Base-by-base conservation (phyloP, 1,140 invertebrate species). In the Neodiprion lecontei region DNA sequence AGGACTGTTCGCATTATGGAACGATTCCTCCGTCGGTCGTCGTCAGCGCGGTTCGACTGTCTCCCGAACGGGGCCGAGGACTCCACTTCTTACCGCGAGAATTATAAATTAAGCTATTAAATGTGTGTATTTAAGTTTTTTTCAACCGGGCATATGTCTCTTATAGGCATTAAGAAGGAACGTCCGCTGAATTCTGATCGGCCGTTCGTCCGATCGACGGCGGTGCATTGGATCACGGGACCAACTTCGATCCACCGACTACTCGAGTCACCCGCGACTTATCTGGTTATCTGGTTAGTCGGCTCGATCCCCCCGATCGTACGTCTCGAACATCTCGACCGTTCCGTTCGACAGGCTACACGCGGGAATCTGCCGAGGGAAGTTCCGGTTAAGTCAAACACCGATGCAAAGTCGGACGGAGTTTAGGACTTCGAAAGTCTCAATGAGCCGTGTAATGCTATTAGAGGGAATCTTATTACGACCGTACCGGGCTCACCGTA, bases 401-500 rank as follows among this genome's bases (percentile, higher is more conserved):
- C 53, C 28, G 53, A 61, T 61, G 53, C n/a, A 61, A 61, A 61
- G 53, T 61, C 82, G 81, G 79, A 74, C 76, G 76, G 87, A 87
- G 81, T 61, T 85, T 84, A 78, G 81, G 79, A 86, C 86, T 88
- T 87, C 80, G 79, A 85, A 88, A 86, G 85, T 86, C 80, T 84
- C 87, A 89, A 88, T 88, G 87, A 89, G 88, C 85, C 88, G 85
- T 89, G 84, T 88, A 89, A 87, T 84, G 84, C 86, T 83, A 88
- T 88, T 88, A 87, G 86, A 87, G 86, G 81, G 81, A 87, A 89
- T 87, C 85, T 88, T 85, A 86, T 88, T 87, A 88, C 84, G 81
- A 74, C 74, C n/a, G 23, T 72, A 72, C 78, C 78, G 77, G 48
- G 67, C 50, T 66, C 69, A 17, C 47, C 66, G 73, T 75, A 76